Conservation (phyloP, 2,888 invertebrate species). For the Busseola fusca region DNA sequence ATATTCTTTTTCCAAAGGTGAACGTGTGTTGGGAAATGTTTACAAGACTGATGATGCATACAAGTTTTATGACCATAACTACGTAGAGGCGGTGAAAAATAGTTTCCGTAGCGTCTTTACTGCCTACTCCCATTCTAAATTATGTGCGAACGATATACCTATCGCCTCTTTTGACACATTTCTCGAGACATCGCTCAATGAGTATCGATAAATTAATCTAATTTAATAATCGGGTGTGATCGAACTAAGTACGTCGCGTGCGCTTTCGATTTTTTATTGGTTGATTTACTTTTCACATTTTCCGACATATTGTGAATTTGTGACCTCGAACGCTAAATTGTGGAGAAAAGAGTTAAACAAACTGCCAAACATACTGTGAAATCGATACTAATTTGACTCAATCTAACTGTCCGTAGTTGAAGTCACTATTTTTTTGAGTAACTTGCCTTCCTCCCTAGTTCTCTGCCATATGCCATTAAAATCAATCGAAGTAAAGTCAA, state of each 20-base stretch:
- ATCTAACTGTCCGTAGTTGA: not conserved
- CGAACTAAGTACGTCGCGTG: slow-evolving; percentile 26
- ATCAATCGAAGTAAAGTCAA: not conserved
- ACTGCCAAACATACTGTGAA: slow-evolving; percentile 10
- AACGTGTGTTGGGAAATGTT: slow-evolving; percentile 26
- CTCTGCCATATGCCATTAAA: not conserved
- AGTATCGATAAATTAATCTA: slow-evolving; percentile 14
- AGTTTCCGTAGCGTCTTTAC: slow-evolving; percentile 28
- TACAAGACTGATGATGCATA: slow-evolving; percentile 21
- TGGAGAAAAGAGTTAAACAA: slow-evolving; percentile 15
- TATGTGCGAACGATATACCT: slow-evolving; percentile 22
- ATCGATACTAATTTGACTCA: not conserved
- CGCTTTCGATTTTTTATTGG: slow-evolving; percentile 29
- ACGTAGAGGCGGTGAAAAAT: slow-evolving; percentile 24
- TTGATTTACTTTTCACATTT: slow-evolving; percentile 43
- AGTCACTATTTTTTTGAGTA: not conserved
- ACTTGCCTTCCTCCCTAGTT: not conserved
- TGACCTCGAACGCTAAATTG: slow-evolving; percentile 17
- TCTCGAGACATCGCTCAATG: slow-evolving; percentile 15
- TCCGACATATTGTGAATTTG: slow-evolving; percentile 33
- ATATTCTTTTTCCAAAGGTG: slow-evolving; percentile 32
- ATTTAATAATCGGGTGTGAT: slow-evolving; percentile 15
- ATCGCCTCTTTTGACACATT: slow-evolving; percentile 16
- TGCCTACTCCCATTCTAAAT: not conserved
- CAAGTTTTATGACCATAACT: slow-evolving; percentile 38